Evolutionary conservation across 2,797 vertebrate species (phyloP).

Genomic region (Heterohyrax brucei): DNA sequence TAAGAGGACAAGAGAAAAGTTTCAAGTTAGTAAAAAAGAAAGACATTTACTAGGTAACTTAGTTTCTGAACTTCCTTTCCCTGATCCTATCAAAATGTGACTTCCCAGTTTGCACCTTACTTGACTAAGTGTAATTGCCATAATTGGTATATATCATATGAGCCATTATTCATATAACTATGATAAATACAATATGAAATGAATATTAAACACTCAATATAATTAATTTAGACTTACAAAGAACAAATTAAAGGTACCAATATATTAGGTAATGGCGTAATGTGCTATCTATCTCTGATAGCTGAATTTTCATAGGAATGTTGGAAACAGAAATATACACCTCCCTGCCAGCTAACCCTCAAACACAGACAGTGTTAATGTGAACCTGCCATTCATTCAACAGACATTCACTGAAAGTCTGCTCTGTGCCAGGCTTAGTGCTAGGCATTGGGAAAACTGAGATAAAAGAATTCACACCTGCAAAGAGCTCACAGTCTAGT

Average conservation of each 20-base stretch:
- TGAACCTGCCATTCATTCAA: constrained; percentile 18
- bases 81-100: constrained; percentile 60
- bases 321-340: constrained; percentile 63
- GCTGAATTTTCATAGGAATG: constrained; percentile 61
- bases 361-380: constrained; percentile 48
- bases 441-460: background rate
- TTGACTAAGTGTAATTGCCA: constrained; percentile 21
- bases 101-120: constrained; percentile 38
- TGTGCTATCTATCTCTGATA: background rate
- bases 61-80: constrained; percentile 62
- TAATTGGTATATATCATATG: background rate
- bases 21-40: constrained; percentile 57
- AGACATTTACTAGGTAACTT: constrained; percentile 26
- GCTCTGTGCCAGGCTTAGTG: background rate
- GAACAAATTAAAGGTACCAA: constrained; percentile 7
- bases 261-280: background rate
- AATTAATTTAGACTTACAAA: constrained; percentile 43
- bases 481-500: constrained; percentile 19
- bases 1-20: constrained; percentile 24
- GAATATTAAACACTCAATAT: constrained; percentile 21
- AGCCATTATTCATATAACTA: constrained; percentile 50
- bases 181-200: constrained; percentile 48
- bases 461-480: constrained; percentile 47
- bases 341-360: background rate
- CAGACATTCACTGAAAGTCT: constrained; percentile 49